Percentiles rank a stretch among this genome's conserved stretches.
phyloP scores from a whole-genome alignment of 2,113 vertebrate genomes.

The Triplophysa siluroides region DNA sequence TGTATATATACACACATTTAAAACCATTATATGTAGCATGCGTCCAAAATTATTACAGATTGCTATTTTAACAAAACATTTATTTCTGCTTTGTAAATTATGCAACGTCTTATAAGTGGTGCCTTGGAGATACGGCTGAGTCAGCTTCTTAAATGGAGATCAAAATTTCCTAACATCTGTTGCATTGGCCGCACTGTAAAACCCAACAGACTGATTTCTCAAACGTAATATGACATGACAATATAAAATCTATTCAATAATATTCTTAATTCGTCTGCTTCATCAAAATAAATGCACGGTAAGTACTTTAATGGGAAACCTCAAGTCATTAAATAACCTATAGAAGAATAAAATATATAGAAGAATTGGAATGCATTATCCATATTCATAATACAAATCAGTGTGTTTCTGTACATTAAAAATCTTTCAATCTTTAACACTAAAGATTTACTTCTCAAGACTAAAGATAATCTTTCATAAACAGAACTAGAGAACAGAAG shows the following conservation, averaged over 20 bases:
- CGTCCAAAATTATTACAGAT: neutral
- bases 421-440: too few relatives aligned
- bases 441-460: too few relatives aligned
- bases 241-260: too few relatives aligned
- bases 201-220: neutral
- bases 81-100: neutral
- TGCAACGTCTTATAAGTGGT: neutral
- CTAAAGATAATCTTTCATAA: neutral
- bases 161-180: neutral
- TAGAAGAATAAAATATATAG: too few relatives aligned
- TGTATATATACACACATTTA: too few relatives aligned
- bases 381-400: too few relatives aligned
- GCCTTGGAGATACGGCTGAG: neutral
- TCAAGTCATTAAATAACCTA: neutral
- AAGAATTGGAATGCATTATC: too few relatives aligned
- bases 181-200: conserved; percentile 35
- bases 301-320: neutral
- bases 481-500: neutral
- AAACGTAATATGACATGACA: neutral
- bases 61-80: neutral
- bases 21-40: neutral
- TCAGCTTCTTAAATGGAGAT: too few relatives aligned
- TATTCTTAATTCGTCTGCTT: too few relatives aligned
- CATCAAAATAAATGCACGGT: too few relatives aligned
- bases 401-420: too few relatives aligned